Evolutionary conservation across 1,140 invertebrate species (phyloP).

Genomic region (Dinothrombium tinctorium): DNA sequence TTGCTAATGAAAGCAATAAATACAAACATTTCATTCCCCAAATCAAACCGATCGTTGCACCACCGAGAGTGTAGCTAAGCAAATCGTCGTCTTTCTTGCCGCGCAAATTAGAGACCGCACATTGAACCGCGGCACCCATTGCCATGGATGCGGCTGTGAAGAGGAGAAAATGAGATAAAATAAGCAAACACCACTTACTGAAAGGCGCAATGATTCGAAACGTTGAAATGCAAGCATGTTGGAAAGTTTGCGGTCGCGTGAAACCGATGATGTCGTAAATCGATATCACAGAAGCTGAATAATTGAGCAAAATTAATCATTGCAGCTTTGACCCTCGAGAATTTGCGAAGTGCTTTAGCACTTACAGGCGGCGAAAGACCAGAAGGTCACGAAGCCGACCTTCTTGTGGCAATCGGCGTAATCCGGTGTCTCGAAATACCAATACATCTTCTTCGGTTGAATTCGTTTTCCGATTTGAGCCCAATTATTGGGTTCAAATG

Average conservation of each 20-base stretch:
- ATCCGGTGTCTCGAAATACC: constrained; percentile 3
- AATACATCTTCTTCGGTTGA: no score
- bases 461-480: no score
- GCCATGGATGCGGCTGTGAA: neutral
- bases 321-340: neutral
- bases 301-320: neutral
- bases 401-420: neutral
- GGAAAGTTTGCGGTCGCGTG: neutral
- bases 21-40: constrained; percentile 2
- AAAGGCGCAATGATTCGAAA: neutral
- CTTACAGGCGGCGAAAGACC: neutral
- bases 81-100: constrained; percentile 7
- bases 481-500: no score
- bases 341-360: neutral
- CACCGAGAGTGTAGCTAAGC: constrained; percentile 4
- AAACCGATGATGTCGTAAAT: neutral
- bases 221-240: no score
- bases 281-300: neutral
- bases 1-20: neutral
- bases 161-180: neutral
- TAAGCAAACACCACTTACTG: neutral
- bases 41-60: constrained; percentile 6
- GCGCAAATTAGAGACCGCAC: constrained; percentile 4
- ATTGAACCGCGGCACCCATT: neutral
- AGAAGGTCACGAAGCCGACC: neutral